Conservation (phyloP, 2,797 vertebrate species). For the Buceros bicornis region DNA sequence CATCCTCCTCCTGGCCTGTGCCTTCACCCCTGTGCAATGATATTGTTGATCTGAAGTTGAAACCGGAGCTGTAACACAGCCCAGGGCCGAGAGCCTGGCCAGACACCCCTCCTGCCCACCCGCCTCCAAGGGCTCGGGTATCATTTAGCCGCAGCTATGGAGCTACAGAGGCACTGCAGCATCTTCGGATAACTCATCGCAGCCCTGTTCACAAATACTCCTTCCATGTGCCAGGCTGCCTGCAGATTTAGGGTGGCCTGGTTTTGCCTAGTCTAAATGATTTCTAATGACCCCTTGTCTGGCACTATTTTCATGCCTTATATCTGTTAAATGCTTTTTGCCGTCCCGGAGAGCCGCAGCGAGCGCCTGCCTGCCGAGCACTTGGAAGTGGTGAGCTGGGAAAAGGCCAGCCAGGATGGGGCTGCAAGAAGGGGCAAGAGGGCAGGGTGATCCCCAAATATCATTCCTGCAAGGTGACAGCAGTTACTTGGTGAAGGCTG, state of each 20-base stretch:
- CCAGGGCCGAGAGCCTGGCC: not conserved
- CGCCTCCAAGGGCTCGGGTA: rapidly evolving
- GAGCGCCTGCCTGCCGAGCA: not conserved
- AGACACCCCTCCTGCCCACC: not conserved
- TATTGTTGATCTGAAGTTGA: slow-evolving; percentile 7
- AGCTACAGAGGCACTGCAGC: not conserved
- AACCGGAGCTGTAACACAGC: not conserved
- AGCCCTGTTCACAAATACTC: not conserved
- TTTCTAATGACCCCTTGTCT: not conserved
- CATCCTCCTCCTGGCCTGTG: not conserved
- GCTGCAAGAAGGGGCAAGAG: not conserved
- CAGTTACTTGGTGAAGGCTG: rapidly evolving
- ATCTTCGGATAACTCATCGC: not conserved
- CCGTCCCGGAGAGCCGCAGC: not conserved
- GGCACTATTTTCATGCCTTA: not conserved
- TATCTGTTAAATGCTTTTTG: not conserved
- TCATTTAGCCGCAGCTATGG: not conserved
- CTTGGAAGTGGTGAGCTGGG: not conserved
- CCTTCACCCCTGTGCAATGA: not conserved
- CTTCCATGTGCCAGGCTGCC: not conserved
- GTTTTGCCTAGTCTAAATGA: not conserved
- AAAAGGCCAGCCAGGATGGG: not conserved
- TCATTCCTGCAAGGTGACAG: not conserved
- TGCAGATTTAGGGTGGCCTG: not conserved
- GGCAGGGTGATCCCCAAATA: not conserved